A percentile compares a stretch with the other conserved stretches of the same genome.
These are phyloP conservation scores for Drosophila nasuta DNA, from an alignment of 1,140 invertebrate genomes.

Conservation along the genomic window DNA sequence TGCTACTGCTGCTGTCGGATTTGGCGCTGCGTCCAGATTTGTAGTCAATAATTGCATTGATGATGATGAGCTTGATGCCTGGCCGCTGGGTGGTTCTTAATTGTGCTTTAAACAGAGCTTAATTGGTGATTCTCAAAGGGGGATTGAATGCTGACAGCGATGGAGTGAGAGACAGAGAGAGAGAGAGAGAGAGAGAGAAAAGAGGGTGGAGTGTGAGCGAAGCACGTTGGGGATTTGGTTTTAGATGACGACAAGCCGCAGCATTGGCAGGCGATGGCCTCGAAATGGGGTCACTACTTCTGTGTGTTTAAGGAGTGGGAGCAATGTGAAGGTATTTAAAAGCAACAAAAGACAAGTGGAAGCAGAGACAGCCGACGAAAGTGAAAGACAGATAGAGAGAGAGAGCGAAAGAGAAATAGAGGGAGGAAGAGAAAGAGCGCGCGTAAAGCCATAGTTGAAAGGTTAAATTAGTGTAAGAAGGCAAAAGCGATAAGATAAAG, in stretches of 20 bases:
- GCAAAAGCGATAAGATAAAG: slow-evolving; percentile 16
- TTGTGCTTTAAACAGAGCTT: slow-evolving; percentile 79
- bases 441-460: slow-evolving; percentile 15
- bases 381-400: not conserved
- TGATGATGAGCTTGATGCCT: slow-evolving; percentile 61
- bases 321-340: slow-evolving; percentile 28
- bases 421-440: not conserved
- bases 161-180: not conserved
- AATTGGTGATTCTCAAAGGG: slow-evolving; percentile 71
- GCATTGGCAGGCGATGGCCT: slow-evolving; percentile 15
- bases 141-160: not conserved
- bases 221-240: not conserved
- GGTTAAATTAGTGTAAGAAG: slow-evolving; percentile 19
- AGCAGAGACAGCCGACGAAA: too few relatives aligned
- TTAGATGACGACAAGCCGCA: slow-evolving; percentile 14
- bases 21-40: slow-evolving; percentile 70
- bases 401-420: not conserved
- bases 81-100: slow-evolving; percentile 59
- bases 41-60: slow-evolving; percentile 82
- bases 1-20: slow-evolving; percentile 36
- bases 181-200: too few relatives aligned
- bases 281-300: slow-evolving; percentile 27
- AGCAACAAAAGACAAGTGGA: not conserved
- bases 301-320: not conserved
- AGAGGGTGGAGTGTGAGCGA: too few relatives aligned